phyloP scores from a whole-genome alignment of 2,113 vertebrate species.

The Columba janthina region DNA sequence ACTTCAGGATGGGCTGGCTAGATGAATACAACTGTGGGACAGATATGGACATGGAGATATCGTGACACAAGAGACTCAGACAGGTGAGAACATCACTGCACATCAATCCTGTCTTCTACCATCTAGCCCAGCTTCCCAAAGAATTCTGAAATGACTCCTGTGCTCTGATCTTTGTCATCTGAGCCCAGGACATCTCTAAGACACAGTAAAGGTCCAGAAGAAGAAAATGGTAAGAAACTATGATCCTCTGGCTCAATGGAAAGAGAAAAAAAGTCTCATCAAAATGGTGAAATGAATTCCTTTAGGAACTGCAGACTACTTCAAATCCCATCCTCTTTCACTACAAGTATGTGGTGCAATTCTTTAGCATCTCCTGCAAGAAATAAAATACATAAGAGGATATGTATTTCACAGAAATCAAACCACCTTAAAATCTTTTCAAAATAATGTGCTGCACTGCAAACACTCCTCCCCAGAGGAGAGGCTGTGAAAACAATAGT shows the following conservation, averaged over 20 bases:
- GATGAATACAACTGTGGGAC: background rate
- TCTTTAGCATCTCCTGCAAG: background rate
- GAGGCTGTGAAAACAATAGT: background rate
- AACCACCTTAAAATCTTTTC: background rate
- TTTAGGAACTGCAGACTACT: background rate
- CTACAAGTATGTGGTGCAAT: background rate
- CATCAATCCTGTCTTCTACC: background rate
- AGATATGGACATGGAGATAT: background rate
- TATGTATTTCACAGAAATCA: background rate
- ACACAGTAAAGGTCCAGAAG: background rate
- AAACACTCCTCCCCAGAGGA: background rate
- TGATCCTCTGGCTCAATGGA: background rate
- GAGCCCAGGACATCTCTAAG: background rate
- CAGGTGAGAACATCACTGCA: background rate
- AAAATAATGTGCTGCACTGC: background rate
- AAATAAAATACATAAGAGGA: background rate
- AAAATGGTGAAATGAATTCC: background rate
- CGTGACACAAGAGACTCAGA: background rate
- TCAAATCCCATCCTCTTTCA: background rate
- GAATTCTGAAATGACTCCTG: background rate
- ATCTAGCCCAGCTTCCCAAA: background rate
- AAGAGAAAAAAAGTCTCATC: background rate
- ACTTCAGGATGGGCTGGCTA: background rate
- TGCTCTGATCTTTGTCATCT: background rate
- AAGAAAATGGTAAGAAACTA: background rate